phyloP scores from a whole-genome alignment of 2,888 invertebrate species.

The Rhogogaster chlorosoma region DNA sequence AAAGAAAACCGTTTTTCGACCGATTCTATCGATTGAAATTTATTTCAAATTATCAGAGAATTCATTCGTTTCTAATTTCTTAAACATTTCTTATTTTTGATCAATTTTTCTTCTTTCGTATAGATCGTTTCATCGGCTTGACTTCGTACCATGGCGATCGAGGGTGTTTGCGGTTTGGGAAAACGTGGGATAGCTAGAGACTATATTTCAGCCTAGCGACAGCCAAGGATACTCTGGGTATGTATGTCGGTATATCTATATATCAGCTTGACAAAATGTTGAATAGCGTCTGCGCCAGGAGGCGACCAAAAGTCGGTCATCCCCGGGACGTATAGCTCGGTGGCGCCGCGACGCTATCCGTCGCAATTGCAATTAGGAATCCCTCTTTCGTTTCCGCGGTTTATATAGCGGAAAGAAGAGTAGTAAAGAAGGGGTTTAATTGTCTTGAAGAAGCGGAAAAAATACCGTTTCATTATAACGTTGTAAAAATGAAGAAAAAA shows the following conservation, averaged over 20 bases:
- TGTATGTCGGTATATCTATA: background rate
- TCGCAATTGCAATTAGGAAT: background rate
- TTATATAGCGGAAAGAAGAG: background rate
- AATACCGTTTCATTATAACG: too few species aligned
- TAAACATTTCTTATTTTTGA: background rate
- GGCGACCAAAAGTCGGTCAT: slow-evolving; percentile 45
- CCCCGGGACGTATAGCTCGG: slow-evolving; percentile 15
- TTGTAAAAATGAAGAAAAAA: too few species aligned
- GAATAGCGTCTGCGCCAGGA: slow-evolving; percentile 20
- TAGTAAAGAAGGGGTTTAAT: background rate
- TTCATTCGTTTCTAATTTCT: background rate
- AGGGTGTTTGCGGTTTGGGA: background rate
- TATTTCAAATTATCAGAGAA: background rate
- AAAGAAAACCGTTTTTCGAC: background rate
- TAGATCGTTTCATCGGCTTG: background rate
- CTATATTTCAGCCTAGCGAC: background rate
- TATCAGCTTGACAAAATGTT: background rate
- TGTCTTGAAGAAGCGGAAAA: background rate
- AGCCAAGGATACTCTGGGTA: background rate
- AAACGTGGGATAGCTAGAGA: background rate
- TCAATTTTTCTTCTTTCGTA: background rate
- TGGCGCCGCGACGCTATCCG: slow-evolving; percentile 8
- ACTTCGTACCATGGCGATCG: background rate
- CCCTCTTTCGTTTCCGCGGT: background rate
- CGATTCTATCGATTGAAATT: too few species aligned